Conservation (phyloP, 2,888 invertebrate genomes). For the Apotomis capreana region DNA sequence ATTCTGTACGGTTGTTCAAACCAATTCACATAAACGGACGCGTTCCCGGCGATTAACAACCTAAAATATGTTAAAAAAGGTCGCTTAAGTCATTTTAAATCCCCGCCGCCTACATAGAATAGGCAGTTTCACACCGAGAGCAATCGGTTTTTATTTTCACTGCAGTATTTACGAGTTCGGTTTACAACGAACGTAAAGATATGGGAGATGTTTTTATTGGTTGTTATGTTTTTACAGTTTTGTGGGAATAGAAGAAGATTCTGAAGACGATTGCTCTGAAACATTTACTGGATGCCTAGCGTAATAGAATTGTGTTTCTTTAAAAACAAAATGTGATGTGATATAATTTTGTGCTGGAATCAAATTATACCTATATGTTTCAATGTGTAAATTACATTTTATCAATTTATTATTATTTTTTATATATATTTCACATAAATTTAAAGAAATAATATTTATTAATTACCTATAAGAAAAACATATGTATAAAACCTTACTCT, state of each 20-base stretch:
- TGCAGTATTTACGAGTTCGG: constrained; percentile 42
- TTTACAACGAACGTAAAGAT: constrained; percentile 42
- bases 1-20: no score
- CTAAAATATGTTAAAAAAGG: no score
- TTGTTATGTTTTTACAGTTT: constrained; percentile 40
- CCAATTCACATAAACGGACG: no score
- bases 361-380: no score
- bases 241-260: constrained; percentile 24
- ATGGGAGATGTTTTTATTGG: constrained; percentile 41
- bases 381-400: no score
- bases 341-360: no score
- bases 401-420: no score
- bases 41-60: not conserved
- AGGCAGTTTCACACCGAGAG: constrained; percentile 40
- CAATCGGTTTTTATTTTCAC: constrained; percentile 42
- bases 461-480: no score
- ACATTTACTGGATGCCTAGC: not conserved
- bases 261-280: constrained; percentile 10
- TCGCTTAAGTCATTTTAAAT: constrained; percentile 3
- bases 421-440: no score
- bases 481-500: no score
- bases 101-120: constrained; percentile 3
- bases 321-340: no score
- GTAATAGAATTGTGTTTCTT: not conserved
- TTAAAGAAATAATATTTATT: no score